Evolutionary conservation across 1,140 invertebrate genomes (phyloP), one percentile per base, ranked within the genome.

Genomic region (Odontomachus brunneus): DNA sequence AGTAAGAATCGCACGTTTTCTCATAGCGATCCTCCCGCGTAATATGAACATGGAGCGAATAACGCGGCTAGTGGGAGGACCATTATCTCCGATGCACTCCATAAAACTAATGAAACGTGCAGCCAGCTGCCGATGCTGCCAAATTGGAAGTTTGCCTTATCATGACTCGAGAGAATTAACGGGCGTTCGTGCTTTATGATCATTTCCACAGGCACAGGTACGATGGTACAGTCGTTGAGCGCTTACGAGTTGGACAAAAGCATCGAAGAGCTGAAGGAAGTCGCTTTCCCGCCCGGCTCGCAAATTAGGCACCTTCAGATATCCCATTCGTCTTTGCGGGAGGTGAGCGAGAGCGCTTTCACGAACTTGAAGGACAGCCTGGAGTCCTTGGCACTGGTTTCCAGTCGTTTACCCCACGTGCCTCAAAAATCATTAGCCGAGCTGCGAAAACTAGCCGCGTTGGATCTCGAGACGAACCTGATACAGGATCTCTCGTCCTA

Each of bases 391-490:
- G 97, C 97, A 83, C 95, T 98, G 81, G 95, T 97, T 49, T 97
- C 97, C 55, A 96, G 97, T 66, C 97, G 97, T 92, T 94, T 99
- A 72, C 95, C 95, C 67, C 96, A 95, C 85, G 96, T 99, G 65
- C 98, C 98, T 0, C 97, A 97, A 89, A 97, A 97, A 88, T 96
- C 97, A 0, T 94, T 98, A 26, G 95, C 96, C 4, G 95, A 96
- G 9, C 94, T 98, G 84, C 94, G 95, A 19, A 96, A 96, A 87
- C 92, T 98, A 17, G 96, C 96, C 19, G 95, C 96, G 0, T 93
- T 99, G 33, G 97, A 98, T 91, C 95, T 99, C n/a, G 97, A 98
- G 90, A 96, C 96, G 67, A 98, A 98, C 92, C 95, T 97, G 87
- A 97, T 98, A 59, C 95, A 96, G 48, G 96, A 97, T 84, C 95